A percentile compares a stretch with the other conserved stretches of the same genome.
Conservation (phyloP, 1,140 invertebrate species). For the Caenorhabditis tropicalis region DNA sequence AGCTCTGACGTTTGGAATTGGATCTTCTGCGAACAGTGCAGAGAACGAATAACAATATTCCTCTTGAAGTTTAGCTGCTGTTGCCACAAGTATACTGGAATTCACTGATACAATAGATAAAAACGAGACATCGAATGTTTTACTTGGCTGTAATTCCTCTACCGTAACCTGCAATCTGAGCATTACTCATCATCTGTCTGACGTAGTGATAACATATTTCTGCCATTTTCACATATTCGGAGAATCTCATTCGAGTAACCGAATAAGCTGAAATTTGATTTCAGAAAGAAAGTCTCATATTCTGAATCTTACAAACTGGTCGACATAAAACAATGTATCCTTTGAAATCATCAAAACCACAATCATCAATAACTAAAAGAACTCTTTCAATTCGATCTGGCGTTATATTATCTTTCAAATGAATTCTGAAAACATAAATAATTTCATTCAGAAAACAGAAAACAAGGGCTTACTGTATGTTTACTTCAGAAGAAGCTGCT, state of each 20-base stretch:
- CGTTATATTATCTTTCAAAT: neutral
- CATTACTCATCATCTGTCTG: neutral
- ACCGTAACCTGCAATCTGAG: neutral
- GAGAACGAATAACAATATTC: neutral
- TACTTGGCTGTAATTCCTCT: constrained; percentile 15
- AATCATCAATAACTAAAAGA: neutral
- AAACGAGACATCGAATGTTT: neutral
- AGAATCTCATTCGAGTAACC: neutral
- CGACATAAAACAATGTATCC: neutral
- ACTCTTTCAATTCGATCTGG: neutral
- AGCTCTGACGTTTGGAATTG: neutral
- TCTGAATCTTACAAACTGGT: neutral
- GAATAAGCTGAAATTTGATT: neutral
- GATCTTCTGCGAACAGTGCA: neutral
- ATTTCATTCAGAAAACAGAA: too few species aligned
- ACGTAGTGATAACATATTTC: neutral
- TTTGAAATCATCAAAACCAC: constrained; percentile 13
- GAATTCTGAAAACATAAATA: neutral
- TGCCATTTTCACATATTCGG: neutral
- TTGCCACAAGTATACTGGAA: constrained; percentile 11
- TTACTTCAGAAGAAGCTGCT: neutral
- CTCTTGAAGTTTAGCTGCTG: neutral
- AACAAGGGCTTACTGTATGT: neutral
- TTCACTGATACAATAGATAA: neutral
- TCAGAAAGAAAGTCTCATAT: neutral